Evolutionary conservation across 2,113 vertebrate genomes (phyloP).

Genomic region (Leptobrachium ailaonicum): DNA sequence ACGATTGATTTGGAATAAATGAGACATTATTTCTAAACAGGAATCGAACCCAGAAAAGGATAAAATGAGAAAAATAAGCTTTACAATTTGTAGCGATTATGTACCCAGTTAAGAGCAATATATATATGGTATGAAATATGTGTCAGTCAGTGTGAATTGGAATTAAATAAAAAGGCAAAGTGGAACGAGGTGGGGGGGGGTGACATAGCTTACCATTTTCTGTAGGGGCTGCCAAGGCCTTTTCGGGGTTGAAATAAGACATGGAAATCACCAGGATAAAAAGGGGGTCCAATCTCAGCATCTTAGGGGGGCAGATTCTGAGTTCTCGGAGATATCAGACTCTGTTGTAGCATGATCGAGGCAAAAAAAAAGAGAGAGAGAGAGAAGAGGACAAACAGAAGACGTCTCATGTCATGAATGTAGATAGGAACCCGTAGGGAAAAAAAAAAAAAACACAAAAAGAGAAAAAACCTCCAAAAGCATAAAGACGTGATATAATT

Average conservation of each 20-base stretch:
- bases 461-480: background rate
- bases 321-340: conserved; percentile 54
- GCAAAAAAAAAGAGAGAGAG: background rate
- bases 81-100: background rate
- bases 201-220: conserved; percentile 72
- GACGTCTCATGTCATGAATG: conserved; percentile 23
- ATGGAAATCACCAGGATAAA: conserved; percentile 75
- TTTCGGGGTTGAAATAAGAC: conserved; percentile 80
- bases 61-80: background rate
- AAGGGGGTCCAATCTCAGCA: conserved; percentile 69
- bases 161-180: conserved; percentile 17
- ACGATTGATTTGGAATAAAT: conserved; percentile 16
- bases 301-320: conserved; percentile 62
- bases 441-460: background rate
- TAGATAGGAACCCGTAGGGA: background rate
- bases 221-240: conserved; percentile 84
- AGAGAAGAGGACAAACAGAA: conserved; percentile 10
- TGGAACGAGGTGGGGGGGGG: background rate
- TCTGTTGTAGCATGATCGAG: conserved; percentile 19
- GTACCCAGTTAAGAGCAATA: conserved; percentile 26
- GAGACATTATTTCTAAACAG: background rate
- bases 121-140: background rate
- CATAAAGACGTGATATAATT: background rate
- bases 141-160: conserved; percentile 6
- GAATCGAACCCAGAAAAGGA: background rate